A percentile compares a stretch with the other conserved stretches of the same genome.
Conservation (phyloP, 1,140 invertebrate genomes). For the Ostrea denselamellosa region DNA sequence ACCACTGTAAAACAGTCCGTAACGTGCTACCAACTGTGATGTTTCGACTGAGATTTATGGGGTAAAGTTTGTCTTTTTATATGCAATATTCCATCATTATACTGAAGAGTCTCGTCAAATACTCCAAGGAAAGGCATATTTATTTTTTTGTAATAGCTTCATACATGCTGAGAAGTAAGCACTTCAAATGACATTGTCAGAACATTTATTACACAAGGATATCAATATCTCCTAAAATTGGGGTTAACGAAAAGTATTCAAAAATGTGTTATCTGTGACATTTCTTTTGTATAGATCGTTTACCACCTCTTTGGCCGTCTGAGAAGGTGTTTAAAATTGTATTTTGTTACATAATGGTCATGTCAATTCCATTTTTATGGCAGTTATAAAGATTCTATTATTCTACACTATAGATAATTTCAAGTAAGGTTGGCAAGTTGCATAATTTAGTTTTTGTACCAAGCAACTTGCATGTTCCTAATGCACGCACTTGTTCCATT, state of each 20-base stretch:
- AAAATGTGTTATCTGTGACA: slow-evolving; percentile 18
- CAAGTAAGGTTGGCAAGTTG: not conserved
- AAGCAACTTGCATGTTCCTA: not conserved
- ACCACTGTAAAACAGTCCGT: not conserved
- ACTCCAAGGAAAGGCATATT: not conserved
- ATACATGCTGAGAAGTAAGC: not conserved
- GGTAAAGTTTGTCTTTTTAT: not conserved
- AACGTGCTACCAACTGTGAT: not conserved
- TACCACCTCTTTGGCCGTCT: not conserved
- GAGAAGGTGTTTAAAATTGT: slow-evolving; percentile 19
- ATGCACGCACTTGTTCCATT: not conserved
- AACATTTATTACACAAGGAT: slow-evolving; percentile 13
- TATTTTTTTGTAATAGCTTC: slow-evolving; percentile 1
- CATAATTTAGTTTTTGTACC: not conserved
- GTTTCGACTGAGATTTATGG: not conserved
- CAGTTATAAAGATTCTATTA: slow-evolving; percentile 1
- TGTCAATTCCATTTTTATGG: slow-evolving; percentile 19
- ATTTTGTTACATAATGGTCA: slow-evolving; percentile 5
- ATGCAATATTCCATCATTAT: not conserved
- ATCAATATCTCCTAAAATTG: not conserved
- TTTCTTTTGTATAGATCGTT: not conserved
- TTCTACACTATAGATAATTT: slow-evolving; percentile 8
- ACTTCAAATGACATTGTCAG: slow-evolving; percentile 14
- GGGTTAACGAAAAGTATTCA: slow-evolving; percentile 29
- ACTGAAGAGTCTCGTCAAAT: not conserved